Evolutionary conservation across 2,113 vertebrate genomes (phyloP), one percentile per base, ranked within the genome.

Genomic region (Nematolebias whitei): DNA sequence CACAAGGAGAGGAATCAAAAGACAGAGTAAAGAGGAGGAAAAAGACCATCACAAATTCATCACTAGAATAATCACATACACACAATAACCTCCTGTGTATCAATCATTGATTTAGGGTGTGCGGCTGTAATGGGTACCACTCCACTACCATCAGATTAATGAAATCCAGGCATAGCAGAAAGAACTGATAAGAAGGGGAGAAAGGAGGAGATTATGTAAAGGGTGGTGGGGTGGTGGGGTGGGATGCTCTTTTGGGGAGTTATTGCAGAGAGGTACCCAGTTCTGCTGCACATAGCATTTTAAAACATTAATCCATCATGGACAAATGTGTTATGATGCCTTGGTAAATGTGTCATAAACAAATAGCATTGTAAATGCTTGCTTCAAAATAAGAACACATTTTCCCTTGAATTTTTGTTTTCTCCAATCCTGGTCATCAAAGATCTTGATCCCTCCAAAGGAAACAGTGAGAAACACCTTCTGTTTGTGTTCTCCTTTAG

Each of bases 401-500:
- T 56, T 52, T 20, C n/a, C 14, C 2, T 60, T 35, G 10, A 56
- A 57, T 44, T n/a, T 44, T 63, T 35, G 35, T 16, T 51, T 64
- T 20, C 22, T n/a, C 14, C 14, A 16, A 4, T 43, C 5, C 14
- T 2, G 14, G 13, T 2, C 40, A 16, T 1, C 16, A 5, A 43
- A 3, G 5, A 16, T 2, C 1, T 3, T 43, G 40, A 15, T 16
- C 16, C 15, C 14, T 55, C 10, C 15, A 65, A 99, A 99, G 89
- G 97, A 98, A 84, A 99, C 92, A 8, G 97, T 99, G 84, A 99
- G 91, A 91, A 98, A 98, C 92, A 99, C 92, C 85, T 98, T 98
- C 91, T 96, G 96, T 83, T 99, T 99, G 92, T 99, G 97, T 71
- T 98, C 96, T 83, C 97, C 97, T 93, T 98, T 98, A 18, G 97